phyloP scores from a whole-genome alignment of 2,797 vertebrate species.

The Sebastiscus tertius region DNA sequence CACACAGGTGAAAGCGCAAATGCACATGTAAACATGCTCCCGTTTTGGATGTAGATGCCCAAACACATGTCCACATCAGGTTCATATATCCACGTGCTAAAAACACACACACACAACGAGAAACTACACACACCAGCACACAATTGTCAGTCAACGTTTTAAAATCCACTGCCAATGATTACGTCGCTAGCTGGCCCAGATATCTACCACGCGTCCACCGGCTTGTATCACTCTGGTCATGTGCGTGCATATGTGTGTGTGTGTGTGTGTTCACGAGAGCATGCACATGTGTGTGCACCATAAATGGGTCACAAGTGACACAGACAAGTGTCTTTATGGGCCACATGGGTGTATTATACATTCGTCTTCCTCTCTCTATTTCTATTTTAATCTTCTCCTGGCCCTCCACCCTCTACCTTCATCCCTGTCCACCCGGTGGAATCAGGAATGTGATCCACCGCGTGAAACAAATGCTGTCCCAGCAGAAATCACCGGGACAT shows the following conservation, averaged over 20 bases:
- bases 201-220: background rate
- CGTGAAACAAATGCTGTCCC: background rate
- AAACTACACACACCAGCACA: background rate
- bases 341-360: constrained; percentile 33
- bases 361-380: constrained; percentile 28
- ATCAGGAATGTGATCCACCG: constrained; percentile 4
- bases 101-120: background rate
- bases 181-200: background rate
- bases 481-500: background rate
- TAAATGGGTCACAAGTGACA: constrained; percentile 59
- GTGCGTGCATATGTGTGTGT: background rate
- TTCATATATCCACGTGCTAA: background rate
- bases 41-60: background rate
- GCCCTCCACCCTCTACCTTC: background rate
- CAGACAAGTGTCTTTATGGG: constrained; percentile 12
- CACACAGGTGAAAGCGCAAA: constrained; percentile 26
- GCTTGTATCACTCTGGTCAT: background rate
- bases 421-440: background rate
- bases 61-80: background rate
- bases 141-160: background rate
- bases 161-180: background rate
- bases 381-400: constrained; percentile 24
- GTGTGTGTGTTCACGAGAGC: background rate
- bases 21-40: constrained; percentile 4
- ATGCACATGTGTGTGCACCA: constrained; percentile 6